Percentiles rank a stretch among this genome's conserved stretches.
phyloP scores from a whole-genome alignment of 2,113 vertebrate species.

The Uria aalge region DNA sequence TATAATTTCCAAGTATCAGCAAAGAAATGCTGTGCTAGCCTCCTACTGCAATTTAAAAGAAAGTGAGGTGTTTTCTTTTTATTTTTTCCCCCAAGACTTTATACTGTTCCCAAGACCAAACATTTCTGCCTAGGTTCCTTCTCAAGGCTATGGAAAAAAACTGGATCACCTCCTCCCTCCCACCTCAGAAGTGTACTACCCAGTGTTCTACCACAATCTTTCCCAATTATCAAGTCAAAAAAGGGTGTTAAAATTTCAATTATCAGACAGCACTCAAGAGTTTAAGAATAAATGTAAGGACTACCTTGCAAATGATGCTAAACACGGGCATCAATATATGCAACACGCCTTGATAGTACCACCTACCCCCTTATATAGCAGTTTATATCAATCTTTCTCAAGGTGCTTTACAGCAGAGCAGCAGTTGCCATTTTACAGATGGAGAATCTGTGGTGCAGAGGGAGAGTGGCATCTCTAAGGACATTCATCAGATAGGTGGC shows the following conservation, averaged over 20 bases:
- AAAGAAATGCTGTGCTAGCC: background rate
- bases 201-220: background rate
- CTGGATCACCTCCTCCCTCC: background rate
- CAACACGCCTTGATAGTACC: background rate
- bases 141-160: background rate
- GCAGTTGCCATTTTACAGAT: background rate
- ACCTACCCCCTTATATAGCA: background rate
- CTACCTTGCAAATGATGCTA: background rate
- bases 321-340: fast-evolving
- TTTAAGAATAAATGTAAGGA: background rate
- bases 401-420: background rate
- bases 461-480: background rate
- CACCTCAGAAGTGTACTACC: background rate
- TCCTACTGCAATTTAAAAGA: background rate
- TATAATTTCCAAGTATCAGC: background rate
- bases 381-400: background rate
- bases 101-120: background rate
- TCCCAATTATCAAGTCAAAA: background rate
- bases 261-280: background rate
- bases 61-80: background rate
- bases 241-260: background rate
- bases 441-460: background rate
- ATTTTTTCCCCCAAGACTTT: fast-evolving
- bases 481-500: background rate
- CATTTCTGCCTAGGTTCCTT: background rate